Evolutionary conservation across 2,888 invertebrate species (phyloP), one percentile per base, ranked within the genome.

Genomic region (Apomyelois bistriatella): DNA sequence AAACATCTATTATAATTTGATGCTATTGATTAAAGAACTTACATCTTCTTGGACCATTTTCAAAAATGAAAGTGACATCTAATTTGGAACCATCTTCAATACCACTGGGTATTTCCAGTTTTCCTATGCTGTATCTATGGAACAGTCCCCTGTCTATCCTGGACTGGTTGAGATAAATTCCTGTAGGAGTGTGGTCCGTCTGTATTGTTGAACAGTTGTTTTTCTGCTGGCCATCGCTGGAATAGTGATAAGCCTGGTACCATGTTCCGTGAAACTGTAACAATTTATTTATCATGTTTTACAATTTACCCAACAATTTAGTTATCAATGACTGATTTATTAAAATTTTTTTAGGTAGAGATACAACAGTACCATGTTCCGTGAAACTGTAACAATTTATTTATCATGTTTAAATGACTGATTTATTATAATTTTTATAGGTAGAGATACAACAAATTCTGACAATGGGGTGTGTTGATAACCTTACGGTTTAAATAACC

Each of bases 361-460:
- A n/a, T n/a, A n/a, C n/a, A n/a, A n/a, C n/a, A n/a, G 48, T 81
- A 74, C 88, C 89, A 89, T 64, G 75, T 82, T 0, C 79, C 78
- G 50, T 66, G 81, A 50, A 89, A 89, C 88, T 89, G 62, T 6
- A 69, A 66, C 50, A 49, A 43, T 43, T 17, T 2, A 12, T 17
- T 22, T n/a, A n/a, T 10, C 16, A n/a, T 10, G n/a, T 22, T 1
- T 1, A n/a, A n/a, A n/a, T n/a, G n/a, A n/a, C n/a, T n/a, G n/a
- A n/a, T n/a, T n/a, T n/a, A n/a, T n/a, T n/a, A n/a, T n/a, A n/a
- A n/a, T n/a, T n/a, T n/a, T n/a, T n/a, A n/a, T n/a, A n/a, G n/a
- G n/a, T n/a, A n/a, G n/a, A n/a, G n/a, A n/a, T n/a, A n/a, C n/a
- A n/a, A n/a, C n/a, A n/a, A n/a, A n/a, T n/a, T n/a, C n/a, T n/a